These are phyloP conservation scores for Leptarthrus brevirostris DNA, from an alignment of 2,888 invertebrate genomes.

Conservation along the genomic window DNA sequence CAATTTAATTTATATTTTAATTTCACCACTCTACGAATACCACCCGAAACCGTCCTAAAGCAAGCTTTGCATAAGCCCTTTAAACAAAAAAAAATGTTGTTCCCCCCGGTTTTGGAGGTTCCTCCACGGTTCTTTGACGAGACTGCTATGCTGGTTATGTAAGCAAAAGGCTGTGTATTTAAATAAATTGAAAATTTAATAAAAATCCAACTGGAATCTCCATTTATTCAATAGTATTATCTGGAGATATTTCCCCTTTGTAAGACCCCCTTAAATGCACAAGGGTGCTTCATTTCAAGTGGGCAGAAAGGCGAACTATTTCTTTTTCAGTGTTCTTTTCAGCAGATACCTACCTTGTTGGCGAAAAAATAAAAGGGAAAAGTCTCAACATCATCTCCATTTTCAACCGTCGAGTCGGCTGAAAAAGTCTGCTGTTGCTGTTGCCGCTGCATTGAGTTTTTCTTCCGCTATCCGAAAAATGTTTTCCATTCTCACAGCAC, in stretches of 20 bases:
- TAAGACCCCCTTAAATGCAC: constrained; percentile 2
- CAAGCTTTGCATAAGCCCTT: not conserved
- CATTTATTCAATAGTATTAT: constrained; percentile 39
- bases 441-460: not conserved
- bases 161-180: constrained; percentile 9
- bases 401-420: not conserved
- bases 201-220: constrained; percentile 30
- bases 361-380: constrained; percentile 4
- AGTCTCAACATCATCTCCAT: constrained; percentile 12
- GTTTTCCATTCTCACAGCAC: not conserved
- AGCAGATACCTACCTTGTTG: not conserved
- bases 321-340: constrained; percentile 10
- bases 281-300: constrained; percentile 29
- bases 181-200: constrained; percentile 47
- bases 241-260: constrained; percentile 6
- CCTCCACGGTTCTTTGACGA: not conserved
- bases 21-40: constrained; percentile 7
- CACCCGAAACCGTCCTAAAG: not conserved
- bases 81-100: not conserved
- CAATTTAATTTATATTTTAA: constrained; percentile 34
- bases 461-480: constrained; percentile 8
- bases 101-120: not conserved
- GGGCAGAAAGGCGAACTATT: constrained; percentile 20
- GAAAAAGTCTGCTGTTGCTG: constrained; percentile 5
- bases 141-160: not conserved